Percentiles rank a stretch among this genome's conserved stretches.
These are phyloP conservation scores for Fistularia commersonii DNA, from an alignment of 2,797 vertebrate genomes.

Conservation along the genomic window DNA sequence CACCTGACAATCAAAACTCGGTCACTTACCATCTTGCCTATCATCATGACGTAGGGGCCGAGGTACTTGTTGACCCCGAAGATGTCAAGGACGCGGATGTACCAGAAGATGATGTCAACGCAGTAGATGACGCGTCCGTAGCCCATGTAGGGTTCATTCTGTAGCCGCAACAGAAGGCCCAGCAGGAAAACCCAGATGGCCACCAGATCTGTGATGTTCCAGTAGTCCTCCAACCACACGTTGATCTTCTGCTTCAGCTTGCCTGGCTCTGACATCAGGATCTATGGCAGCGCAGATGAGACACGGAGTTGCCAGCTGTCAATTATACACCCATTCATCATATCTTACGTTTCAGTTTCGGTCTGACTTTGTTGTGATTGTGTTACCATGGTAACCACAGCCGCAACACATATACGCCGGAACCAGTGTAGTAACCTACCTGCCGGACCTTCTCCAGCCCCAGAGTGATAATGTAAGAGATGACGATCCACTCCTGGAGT, in stretches of 20 bases:
- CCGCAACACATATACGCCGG: too few species aligned
- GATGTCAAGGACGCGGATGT: constrained; percentile 96
- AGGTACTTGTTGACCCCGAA: constrained; percentile 98
- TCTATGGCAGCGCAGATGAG: constrained; percentile 68
- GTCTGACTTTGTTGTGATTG: background rate
- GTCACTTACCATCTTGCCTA: constrained; percentile 90
- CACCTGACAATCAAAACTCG: too few species aligned
- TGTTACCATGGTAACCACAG: too few species aligned
- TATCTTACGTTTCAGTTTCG: background rate
- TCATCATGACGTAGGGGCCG: constrained; percentile 99
- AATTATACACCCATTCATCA: background rate
- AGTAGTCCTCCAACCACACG: constrained; percentile 97
- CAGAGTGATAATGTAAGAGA: constrained; percentile 92
- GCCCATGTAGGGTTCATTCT: constrained; percentile 92
- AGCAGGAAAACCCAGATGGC: constrained; percentile 90
- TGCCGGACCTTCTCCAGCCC: constrained; percentile 94
- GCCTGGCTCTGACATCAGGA: constrained; percentile 96
- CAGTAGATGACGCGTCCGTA: constrained; percentile 97
- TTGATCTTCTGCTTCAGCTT: constrained; percentile 95
- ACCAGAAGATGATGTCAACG: constrained; percentile 98
- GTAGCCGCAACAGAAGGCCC: constrained; percentile 87
- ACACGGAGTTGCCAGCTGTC: background rate
- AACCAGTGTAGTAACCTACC: constrained; percentile 47
- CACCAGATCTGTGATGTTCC: constrained; percentile 93
- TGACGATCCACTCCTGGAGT: constrained; percentile 92